These are phyloP conservation scores for Drosophila mimica DNA, from an alignment of 2,888 invertebrate species.

Conservation along the genomic window DNA sequence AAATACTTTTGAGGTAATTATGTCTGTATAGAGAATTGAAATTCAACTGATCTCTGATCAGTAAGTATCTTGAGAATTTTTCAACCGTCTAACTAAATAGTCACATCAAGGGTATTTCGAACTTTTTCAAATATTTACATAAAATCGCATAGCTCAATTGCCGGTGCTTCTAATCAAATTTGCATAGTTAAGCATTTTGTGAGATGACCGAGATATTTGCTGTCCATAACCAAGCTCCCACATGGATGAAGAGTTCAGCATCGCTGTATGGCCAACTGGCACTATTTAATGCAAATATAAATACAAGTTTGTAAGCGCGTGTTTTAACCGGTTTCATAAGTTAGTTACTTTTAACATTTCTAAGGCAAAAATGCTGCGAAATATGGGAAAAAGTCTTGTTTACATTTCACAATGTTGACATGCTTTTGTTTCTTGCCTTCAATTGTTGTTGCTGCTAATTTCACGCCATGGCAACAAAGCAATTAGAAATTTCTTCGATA, in stretches of 20 bases:
- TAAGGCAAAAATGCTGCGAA: constrained; percentile 11
- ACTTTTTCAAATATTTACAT: constrained; percentile 4
- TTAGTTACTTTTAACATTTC: constrained; percentile 28
- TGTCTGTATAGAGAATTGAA: not conserved
- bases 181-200: constrained; percentile 19
- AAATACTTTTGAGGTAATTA: not conserved
- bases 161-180: constrained; percentile 26
- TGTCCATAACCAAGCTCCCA: not conserved
- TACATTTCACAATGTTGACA: constrained; percentile 36
- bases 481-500: constrained; percentile 8
- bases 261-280: constrained; percentile 12
- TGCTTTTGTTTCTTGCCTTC: not conserved
- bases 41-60: not conserved
- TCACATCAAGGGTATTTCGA: constrained; percentile 10
- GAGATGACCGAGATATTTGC: constrained; percentile 1
- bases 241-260: constrained; percentile 19
- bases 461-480: not conserved
- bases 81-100: not conserved
- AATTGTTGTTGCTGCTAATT: not conserved
- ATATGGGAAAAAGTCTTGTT: constrained; percentile 22
- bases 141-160: not conserved
- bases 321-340: constrained; percentile 49
- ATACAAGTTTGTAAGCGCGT: constrained; percentile 21
- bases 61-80: not conserved
- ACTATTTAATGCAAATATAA: constrained; percentile 16